Evolutionary conservation across 2,888 invertebrate genomes (phyloP).

Genomic region (Andrena trimmerana): DNA sequence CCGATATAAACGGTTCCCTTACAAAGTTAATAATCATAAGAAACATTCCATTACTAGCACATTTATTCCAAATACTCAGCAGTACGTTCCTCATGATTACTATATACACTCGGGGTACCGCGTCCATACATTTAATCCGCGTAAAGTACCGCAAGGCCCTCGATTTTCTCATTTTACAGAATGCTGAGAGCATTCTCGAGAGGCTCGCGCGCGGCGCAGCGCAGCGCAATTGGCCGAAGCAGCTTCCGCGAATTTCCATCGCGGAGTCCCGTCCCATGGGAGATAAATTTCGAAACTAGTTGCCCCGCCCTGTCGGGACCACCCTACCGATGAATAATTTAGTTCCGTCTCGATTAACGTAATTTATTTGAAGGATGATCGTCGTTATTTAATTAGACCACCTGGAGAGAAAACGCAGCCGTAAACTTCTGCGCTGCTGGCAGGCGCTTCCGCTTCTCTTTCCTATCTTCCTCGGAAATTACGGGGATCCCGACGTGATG

Average conservation of each 20-base stretch:
- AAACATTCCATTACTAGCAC: no score
- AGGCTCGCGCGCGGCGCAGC: no score
- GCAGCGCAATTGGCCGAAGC: no score
- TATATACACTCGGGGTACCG: no score
- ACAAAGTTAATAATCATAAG: no score
- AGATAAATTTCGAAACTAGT: slow-evolving; percentile 16
- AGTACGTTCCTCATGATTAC: no score
- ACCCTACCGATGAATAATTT: slow-evolving; percentile 20
- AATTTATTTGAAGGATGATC: slow-evolving; percentile 33
- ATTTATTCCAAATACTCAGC: no score
- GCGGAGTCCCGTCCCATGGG: not conserved
- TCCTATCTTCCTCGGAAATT: slow-evolving; percentile 16
- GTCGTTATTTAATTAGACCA: slow-evolving; percentile 62
- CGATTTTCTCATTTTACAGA: not conserved
- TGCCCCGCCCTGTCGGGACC: slow-evolving; percentile 4
- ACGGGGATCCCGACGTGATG: slow-evolving; percentile 8
- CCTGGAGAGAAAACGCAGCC: slow-evolving; percentile 37
- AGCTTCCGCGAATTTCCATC: no score
- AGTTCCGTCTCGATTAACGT: slow-evolving; percentile 19
- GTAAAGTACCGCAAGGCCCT: not conserved
- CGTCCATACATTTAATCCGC: no score
- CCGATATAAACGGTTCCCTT: no score
- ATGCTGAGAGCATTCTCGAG: no score
- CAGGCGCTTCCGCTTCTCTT: slow-evolving; percentile 12
- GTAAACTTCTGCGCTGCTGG: no score